These are phyloP conservation scores for Papilio xuthus DNA, from an alignment of 1,140 invertebrate genomes.

Conservation along the genomic window DNA sequence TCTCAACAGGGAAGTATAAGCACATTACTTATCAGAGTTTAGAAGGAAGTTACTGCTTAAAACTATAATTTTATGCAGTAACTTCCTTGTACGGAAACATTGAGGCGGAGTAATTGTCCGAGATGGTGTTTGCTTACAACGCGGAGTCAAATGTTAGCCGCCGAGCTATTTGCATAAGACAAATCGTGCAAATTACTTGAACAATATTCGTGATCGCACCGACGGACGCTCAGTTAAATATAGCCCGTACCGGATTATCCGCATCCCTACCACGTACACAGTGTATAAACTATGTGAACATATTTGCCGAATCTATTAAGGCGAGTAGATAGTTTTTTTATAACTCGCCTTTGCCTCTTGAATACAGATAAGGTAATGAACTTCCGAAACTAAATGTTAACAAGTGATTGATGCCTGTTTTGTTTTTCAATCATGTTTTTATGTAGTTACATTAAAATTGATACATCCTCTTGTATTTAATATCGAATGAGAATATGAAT, in stretches of 20 bases:
- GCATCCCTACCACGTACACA: conserved; percentile 33
- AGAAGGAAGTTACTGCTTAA: not conserved
- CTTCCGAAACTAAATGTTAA: conserved; percentile 34
- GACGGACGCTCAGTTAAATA: conserved; percentile 37
- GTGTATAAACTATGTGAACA: conserved; percentile 22
- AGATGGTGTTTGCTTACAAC: conserved; percentile 17
- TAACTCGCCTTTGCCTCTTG: conserved; percentile 18
- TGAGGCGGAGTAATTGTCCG: conserved; percentile 18
- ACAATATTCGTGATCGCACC: conserved; percentile 45
- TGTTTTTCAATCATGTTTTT: conserved; percentile 25
- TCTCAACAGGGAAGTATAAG: conserved; percentile 3
- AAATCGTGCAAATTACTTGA: conserved; percentile 42
- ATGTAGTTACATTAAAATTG: conserved; percentile 18
- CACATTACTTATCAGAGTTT: not conserved
- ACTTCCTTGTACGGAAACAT: conserved; percentile 27
- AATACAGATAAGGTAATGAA: conserved; percentile 35
- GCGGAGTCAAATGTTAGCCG: conserved; percentile 26
- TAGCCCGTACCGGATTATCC: conserved; percentile 33
- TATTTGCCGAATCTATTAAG: conserved; percentile 34
- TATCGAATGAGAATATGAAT: not conserved
- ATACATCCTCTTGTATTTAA: not conserved
- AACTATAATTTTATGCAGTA: not conserved
- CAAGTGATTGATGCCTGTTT: conserved; percentile 29
- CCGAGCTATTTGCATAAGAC: conserved; percentile 44
- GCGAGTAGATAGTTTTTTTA: conserved; percentile 35